Percentiles rank a stretch among this genome's conserved stretches.
These are phyloP conservation scores for Reticulitermes speratus DNA, from an alignment of 1,140 invertebrate species.

Conservation along the genomic window DNA sequence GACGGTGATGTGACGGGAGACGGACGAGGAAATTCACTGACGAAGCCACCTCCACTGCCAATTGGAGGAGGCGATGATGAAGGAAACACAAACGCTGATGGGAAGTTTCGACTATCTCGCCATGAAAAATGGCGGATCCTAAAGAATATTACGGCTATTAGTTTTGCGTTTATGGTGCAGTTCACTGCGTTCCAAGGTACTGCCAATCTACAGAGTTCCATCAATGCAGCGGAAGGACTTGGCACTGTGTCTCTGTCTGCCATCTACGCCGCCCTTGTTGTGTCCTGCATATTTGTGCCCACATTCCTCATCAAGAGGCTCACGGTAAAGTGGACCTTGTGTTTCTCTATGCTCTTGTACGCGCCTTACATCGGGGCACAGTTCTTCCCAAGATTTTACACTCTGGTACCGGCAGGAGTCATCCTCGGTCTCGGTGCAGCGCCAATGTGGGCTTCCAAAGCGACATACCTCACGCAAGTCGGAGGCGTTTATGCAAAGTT, in stretches of 20 bases:
- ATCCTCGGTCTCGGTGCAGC: slow-evolving; percentile 88
- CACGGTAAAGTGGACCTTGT: slow-evolving; percentile 94
- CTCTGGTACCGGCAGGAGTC: slow-evolving; percentile 88
- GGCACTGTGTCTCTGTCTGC: slow-evolving; percentile 82
- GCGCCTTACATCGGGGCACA: slow-evolving; percentile 91
- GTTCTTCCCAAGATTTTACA: slow-evolving; percentile 86
- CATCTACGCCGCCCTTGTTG: slow-evolving; percentile 83
- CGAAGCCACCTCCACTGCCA: slow-evolving; percentile 36
- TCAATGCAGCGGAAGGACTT: slow-evolving; percentile 78
- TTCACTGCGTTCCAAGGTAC: slow-evolving; percentile 91
- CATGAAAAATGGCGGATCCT: slow-evolving; percentile 83
- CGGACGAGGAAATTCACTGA: not conserved
- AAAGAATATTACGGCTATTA: slow-evolving; percentile 84
- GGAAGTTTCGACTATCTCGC: slow-evolving; percentile 73
- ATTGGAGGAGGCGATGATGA: slow-evolving; percentile 59
- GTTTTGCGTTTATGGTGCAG: slow-evolving; percentile 86
- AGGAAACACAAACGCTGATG: slow-evolving; percentile 54
- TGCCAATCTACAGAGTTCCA: slow-evolving; percentile 85
- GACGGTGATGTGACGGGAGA: slow-evolving; percentile 46
- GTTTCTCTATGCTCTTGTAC: slow-evolving; percentile 88
- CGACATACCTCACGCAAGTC: slow-evolving; percentile 91
- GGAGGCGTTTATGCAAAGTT: slow-evolving; percentile 86
- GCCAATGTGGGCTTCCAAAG: slow-evolving; percentile 95
- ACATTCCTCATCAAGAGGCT: slow-evolving; percentile 84
- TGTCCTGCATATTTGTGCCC: slow-evolving; percentile 92